phyloP scores from a whole-genome alignment of 2,113 vertebrate genomes.

The Calyptomena viridis region DNA sequence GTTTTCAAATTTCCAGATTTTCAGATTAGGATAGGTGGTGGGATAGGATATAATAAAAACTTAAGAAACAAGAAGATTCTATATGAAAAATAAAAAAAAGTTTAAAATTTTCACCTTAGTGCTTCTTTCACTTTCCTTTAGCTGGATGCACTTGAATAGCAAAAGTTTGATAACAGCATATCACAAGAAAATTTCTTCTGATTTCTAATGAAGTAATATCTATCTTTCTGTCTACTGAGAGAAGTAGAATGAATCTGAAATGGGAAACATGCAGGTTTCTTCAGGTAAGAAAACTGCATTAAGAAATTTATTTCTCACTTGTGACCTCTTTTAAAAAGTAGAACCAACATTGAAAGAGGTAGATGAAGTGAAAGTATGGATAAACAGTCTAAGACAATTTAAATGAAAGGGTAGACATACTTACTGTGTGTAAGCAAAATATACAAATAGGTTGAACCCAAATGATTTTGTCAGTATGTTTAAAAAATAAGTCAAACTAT shows the following conservation, averaged over 20 bases:
- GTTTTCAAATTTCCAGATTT: background rate
- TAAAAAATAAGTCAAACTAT: background rate
- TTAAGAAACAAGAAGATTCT: background rate
- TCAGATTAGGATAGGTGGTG: background rate
- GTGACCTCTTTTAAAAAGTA: background rate
- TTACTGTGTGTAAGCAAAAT: background rate
- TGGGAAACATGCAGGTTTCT: background rate
- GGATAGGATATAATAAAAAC: background rate
- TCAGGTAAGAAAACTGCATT: background rate
- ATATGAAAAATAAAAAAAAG: background rate
- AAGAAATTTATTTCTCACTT: background rate
- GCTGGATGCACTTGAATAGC: background rate
- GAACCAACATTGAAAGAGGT: background rate
- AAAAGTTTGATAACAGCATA: background rate
- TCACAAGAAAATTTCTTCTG: background rate
- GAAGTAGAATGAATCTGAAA: background rate
- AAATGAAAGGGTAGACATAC: background rate
- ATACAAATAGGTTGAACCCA: background rate
- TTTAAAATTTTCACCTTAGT: background rate
- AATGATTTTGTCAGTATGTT: background rate
- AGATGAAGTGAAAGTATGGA: background rate
- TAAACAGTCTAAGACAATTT: background rate
- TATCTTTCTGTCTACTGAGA: background rate
- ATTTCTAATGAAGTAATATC: background rate
- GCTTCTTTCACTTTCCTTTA: background rate